Conservation (phyloP, 2,113 vertebrate genomes). For the Carassius auratus region DNA sequence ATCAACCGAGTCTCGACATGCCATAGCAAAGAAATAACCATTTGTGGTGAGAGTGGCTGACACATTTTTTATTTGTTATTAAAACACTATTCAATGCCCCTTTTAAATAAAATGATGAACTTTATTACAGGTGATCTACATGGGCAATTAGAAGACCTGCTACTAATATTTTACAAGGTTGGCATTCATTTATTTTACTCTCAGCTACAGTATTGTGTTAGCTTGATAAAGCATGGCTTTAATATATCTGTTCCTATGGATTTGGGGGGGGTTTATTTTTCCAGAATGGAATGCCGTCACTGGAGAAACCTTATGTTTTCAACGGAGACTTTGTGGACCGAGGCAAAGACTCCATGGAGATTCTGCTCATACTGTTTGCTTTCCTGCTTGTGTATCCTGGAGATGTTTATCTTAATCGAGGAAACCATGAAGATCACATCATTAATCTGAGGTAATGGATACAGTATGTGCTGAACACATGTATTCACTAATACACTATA, state of each 20-base stretch:
- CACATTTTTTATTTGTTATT: not conserved
- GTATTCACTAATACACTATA: not conserved
- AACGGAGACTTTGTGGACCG: conserved; percentile 94
- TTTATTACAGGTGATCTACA: conserved; percentile 86
- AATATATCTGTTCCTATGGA: not conserved
- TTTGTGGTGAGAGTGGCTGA: conserved; percentile 81
- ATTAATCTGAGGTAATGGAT: conserved; percentile 85
- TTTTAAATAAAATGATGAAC: not conserved
- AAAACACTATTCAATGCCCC: not conserved
- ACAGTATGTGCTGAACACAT: not conserved
- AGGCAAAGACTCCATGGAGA: conserved; percentile 90
- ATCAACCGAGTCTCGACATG: conserved; percentile 89
- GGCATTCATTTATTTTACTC: not conserved
- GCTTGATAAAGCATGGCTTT: not conserved
- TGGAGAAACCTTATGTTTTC: conserved; percentile 89
- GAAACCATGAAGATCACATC: conserved; percentile 94
- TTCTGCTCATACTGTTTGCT: conserved; percentile 88
- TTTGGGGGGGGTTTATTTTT: not conserved
- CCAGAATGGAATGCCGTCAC: conserved; percentile 91
- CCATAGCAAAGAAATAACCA: conserved; percentile 90
- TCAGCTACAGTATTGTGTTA: not conserved
- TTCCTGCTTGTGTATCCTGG: conserved; percentile 91
- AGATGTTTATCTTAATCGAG: conserved; percentile 88
- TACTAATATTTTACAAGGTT: conserved; percentile 88
- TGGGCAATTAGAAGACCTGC: conserved; percentile 88